Evolutionary conservation across 2,113 vertebrate genomes (phyloP).

Genomic region (Lophura nycthemera): DNA sequence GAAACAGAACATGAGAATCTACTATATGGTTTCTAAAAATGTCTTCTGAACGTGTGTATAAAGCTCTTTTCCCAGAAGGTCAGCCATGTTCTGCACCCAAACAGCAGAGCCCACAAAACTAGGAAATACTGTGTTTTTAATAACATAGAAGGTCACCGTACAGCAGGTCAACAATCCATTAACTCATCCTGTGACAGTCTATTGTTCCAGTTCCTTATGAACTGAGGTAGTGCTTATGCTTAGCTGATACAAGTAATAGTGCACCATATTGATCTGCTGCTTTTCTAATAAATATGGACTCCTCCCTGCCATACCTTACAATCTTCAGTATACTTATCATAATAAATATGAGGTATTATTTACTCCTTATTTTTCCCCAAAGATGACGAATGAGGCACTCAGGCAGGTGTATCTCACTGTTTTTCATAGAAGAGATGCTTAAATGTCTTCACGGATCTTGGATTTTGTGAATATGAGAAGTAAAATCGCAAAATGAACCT

Average conservation of each 20-base stretch:
- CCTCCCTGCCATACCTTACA: neutral
- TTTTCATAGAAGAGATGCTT: neutral
- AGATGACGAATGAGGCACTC: neutral
- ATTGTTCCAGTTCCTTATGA: conserved; percentile 22
- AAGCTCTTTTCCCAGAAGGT: conserved; percentile 31
- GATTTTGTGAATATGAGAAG: neutral
- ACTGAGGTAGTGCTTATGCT: neutral
- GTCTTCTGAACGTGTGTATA: neutral
- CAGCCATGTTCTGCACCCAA: neutral
- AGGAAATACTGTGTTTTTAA: conserved; percentile 32
- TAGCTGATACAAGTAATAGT: neutral
- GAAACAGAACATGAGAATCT: neutral
- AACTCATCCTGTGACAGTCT: conserved; percentile 9
- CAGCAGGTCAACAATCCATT: conserved; percentile 44
- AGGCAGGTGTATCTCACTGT: neutral
- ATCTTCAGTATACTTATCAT: neutral
- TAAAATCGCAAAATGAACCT: neutral
- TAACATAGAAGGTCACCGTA: conserved; percentile 27
- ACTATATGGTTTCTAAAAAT: conserved; percentile 1
- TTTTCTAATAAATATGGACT: neutral
- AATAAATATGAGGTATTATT: neutral
- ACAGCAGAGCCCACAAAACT: neutral
- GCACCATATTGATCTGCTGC: neutral
- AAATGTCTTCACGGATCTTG: neutral
- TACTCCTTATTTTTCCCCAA: neutral